A percentile compares a stretch with the other conserved stretches of the same genome.
phyloP scores from a whole-genome alignment of 2,797 vertebrate species.

The Chromobotia macracanthus region DNA sequence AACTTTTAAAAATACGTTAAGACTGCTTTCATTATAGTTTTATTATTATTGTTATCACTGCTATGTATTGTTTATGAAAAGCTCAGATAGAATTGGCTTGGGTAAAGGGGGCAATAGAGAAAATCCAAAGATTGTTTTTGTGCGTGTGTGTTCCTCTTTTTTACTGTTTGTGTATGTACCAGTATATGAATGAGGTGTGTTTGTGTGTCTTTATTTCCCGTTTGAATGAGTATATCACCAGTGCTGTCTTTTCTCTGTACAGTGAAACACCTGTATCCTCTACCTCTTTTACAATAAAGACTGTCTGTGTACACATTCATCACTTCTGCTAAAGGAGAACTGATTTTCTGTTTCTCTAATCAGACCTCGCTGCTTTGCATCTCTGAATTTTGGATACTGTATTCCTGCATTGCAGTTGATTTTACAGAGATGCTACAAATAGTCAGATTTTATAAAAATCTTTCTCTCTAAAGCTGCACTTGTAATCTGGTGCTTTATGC shows the following conservation, averaged over 20 bases:
- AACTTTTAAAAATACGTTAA: slow-evolving; percentile 64
- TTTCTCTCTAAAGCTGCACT: too few relatives aligned
- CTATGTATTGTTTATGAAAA: slow-evolving; percentile 69
- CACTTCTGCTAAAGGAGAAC: background rate
- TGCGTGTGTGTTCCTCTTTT: slow-evolving; percentile 61
- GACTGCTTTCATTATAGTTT: slow-evolving; percentile 73
- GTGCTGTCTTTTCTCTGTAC: slow-evolving; percentile 85
- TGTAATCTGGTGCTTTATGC: too few relatives aligned
- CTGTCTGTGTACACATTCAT: slow-evolving; percentile 78
- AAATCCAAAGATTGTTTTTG: slow-evolving; percentile 82
- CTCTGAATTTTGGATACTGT: background rate
- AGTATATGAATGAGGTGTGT: slow-evolving; percentile 67
- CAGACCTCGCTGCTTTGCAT: too few relatives aligned
- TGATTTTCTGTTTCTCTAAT: background rate
- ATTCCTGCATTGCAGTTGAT: too few relatives aligned
- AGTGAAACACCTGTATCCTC: slow-evolving; percentile 86
- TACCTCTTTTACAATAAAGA: slow-evolving; percentile 90
- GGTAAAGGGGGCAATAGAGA: slow-evolving; percentile 78
- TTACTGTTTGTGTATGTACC: slow-evolving; percentile 68
- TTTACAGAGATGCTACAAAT: too few relatives aligned
- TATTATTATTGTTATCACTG: slow-evolving; percentile 66
- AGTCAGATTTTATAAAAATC: too few relatives aligned
- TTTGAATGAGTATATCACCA: slow-evolving; percentile 79
- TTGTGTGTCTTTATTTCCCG: slow-evolving; percentile 65
- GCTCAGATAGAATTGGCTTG: slow-evolving; percentile 71